Percentiles rank a stretch among this genome's conserved stretches.
Conservation (phyloP, 2,113 vertebrate genomes). For the Pollachius pollachius region DNA sequence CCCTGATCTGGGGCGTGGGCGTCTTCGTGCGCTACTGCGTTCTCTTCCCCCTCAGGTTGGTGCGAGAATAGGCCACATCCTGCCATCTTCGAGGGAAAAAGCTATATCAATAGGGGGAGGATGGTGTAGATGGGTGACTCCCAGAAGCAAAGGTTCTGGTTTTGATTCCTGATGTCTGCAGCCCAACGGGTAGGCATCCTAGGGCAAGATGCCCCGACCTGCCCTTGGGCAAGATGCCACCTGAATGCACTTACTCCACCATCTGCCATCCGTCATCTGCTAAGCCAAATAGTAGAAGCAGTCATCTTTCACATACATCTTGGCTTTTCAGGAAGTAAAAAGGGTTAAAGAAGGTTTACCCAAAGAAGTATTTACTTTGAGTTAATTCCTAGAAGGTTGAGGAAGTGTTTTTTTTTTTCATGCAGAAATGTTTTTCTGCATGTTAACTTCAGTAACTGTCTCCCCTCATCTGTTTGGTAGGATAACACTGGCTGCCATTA, state of each 20-base stretch:
- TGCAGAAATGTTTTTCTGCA: too few species aligned
- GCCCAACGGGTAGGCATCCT: background rate
- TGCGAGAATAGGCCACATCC: background rate
- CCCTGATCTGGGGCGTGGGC: slow-evolving; percentile 87
- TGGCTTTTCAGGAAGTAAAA: background rate
- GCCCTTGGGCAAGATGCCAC: too few species aligned
- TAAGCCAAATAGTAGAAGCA: too few species aligned
- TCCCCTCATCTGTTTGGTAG: slow-evolving; percentile 59
- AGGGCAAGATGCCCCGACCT: too few species aligned
- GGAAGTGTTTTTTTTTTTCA: too few species aligned
- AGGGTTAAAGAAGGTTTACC: too few species aligned
- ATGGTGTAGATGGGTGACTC: too few species aligned
- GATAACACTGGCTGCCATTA: slow-evolving; percentile 83
- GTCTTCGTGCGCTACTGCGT: slow-evolving; percentile 87
- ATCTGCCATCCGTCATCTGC: too few species aligned
- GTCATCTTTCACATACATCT: background rate
- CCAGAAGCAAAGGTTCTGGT: too few species aligned
- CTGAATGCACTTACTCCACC: too few species aligned
- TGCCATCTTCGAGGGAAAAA: background rate
- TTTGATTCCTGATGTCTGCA: background rate
- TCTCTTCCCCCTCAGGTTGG: slow-evolving; percentile 88
- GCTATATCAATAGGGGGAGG: too few species aligned
- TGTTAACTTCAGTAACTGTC: background rate
- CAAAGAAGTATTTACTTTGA: background rate
- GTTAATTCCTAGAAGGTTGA: too few species aligned